Evolutionary conservation across 2,797 vertebrate genomes (phyloP), one percentile per base, ranked within the genome.

Genomic region (Anguilla pacifica): DNA sequence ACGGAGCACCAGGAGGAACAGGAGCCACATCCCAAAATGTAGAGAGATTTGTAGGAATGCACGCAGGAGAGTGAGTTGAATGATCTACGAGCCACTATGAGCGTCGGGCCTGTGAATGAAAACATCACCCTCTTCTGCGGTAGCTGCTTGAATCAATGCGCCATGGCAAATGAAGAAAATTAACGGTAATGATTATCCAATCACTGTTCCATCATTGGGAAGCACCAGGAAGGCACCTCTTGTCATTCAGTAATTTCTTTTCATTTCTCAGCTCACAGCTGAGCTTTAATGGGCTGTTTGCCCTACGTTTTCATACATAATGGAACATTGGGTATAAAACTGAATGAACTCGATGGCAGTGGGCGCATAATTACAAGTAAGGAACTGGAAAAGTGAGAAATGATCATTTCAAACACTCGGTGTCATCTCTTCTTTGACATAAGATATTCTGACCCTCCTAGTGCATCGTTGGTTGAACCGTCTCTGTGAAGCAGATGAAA

Each of bases 351-450:
- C 79, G 9, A 11, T 82, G 17, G 46, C 46, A 94, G 94, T 94
- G 93, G 89, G 91, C 93, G 91, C 94, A 95, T 95, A 94, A 94
- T 93, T 96, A 94, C 94, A 72, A 94, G 92, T 95, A 84, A 88
- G 89, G 91, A 95, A 91, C 91, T 90, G 94, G 94, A 94, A 92
- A 91, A 91, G 92, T 92, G 93, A 93, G 94, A 95, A 95, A 95
- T 95, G 88, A 93, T 93, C 94, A 93, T 92, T 90, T 92, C 91
- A 84, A 92, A 91, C 90, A 88, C 90, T 89, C 88, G 86, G 91
- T 88, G 91, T 87, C 19, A 55, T 31, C 89, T 87, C 88, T 93
- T 92, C 94, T 94, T 46, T 25, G 22, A n/a, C 93, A 94, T 95
- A 93, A 93, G 90, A 90, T 89, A 84, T 90, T 91, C 91, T 91